phyloP scores from a whole-genome alignment of 2,888 invertebrate species.

The Dynastes hyllus region DNA sequence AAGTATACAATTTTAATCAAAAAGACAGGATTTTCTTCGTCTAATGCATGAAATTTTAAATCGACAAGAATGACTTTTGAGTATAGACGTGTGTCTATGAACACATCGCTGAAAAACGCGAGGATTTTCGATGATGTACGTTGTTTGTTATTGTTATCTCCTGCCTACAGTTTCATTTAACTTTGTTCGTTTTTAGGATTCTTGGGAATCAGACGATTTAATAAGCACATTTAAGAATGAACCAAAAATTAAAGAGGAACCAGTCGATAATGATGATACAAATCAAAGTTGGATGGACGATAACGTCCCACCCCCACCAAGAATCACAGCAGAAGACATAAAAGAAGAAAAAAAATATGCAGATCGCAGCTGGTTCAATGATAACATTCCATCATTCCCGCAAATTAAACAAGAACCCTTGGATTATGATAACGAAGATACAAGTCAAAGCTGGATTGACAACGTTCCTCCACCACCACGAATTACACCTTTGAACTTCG shows the following conservation, averaged over 20 bases:
- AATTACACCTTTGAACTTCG: slow-evolving; percentile 7
- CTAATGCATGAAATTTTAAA: not conserved
- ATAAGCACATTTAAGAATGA: not conserved
- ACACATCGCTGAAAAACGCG: slow-evolving; percentile 64
- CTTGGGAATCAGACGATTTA: slow-evolving; percentile 56
- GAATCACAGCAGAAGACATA: slow-evolving; percentile 16
- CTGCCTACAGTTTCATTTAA: not conserved
- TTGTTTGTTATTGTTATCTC: not conserved
- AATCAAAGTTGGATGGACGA: slow-evolving; percentile 42
- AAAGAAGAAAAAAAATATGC: slow-evolving; percentile 43
- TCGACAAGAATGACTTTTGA: slow-evolving; percentile 38
- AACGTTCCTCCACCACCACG: not conserved
- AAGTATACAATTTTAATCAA: not conserved
- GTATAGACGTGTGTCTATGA: slow-evolving; percentile 61
- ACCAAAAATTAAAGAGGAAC: slow-evolving; percentile 52
- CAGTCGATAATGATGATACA: slow-evolving; percentile 48
- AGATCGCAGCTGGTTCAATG: slow-evolving; percentile 29
- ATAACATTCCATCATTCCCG: slow-evolving; percentile 1
- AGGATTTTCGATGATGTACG: slow-evolving; percentile 66
- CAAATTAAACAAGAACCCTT: slow-evolving; percentile 52
- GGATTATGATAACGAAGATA: slow-evolving; percentile 46
- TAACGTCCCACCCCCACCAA: not conserved
- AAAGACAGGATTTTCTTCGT: no score
- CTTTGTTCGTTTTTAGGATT: slow-evolving; percentile 58
- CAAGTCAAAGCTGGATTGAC: slow-evolving; percentile 36